Base-by-base conservation (phyloP, 1,140 invertebrate species). In the Nephila pilipes region DNA sequence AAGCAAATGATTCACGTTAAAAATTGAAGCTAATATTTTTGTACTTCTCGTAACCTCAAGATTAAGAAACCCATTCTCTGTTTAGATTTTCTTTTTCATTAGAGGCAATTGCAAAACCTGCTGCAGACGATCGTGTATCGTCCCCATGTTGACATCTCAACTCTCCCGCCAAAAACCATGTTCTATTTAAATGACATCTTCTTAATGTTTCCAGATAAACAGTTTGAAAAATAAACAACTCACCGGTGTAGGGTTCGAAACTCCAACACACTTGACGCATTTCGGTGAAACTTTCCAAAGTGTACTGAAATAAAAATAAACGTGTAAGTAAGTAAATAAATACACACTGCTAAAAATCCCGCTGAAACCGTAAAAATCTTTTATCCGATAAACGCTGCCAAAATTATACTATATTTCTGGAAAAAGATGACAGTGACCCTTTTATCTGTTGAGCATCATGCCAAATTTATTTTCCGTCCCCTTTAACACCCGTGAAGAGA, bases 261-360 rank as follows among this genome's bases (percentile, higher is more conserved):
- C 96, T 95, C 96, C 96, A 97, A 20, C 95, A 94, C 12, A 96
- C 96, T 87, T 96, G 95, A n/a, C 96, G 95, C 57, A 96, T 96
- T 94, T 97, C 96, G 10, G 96, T 96, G 94, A 96, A 97, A n/a
- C 96, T 96, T 94, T 97, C 96, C 93, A 97, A 94, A 29, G 96
- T 95, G 94, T 97, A 97, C 96, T 97, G 95, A 46, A 94, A 94
- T 60, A 38, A 38, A 87, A 29, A 80, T 12, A 80, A 32, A 36
- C 14, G 80, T 12, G 81, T 32, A 57, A 55, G 81, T 90, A 79
- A 32, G 57, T 54, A 36, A 54, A n/a, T 16, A 60, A 87, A 20
- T 57, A 10, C 36, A 87, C 60, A 32, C 20, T 58, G 25, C 60
- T 87, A 83, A 83, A 83, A n/a, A n/a, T n/a, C 81, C 54, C 29